Percentiles rank a stretch among this genome's conserved stretches.
Evolutionary conservation across 2,797 vertebrate genomes (phyloP).

Genomic region (Catharus ustulatus): DNA sequence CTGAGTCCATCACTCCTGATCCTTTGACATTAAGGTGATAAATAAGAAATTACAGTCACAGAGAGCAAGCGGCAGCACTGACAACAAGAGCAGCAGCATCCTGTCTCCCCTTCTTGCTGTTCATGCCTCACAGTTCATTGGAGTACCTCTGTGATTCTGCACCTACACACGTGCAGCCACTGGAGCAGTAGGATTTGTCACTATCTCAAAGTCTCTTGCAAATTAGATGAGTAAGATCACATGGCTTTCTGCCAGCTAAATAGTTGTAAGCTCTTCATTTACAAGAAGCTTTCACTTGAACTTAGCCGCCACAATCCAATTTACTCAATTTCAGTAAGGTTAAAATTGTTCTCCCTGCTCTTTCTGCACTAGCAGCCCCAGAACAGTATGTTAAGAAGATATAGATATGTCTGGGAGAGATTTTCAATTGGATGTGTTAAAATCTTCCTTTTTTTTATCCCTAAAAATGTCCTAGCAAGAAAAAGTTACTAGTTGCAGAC

Average conservation of each 20-base stretch:
- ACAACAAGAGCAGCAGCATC: background rate
- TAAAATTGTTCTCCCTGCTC: slow-evolving; percentile 23
- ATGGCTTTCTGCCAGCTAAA: slow-evolving; percentile 43
- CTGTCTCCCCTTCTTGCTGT: background rate
- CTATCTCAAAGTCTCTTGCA: background rate
- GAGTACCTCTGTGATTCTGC: background rate
- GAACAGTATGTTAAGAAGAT: background rate
- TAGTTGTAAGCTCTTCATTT: slow-evolving; percentile 56
- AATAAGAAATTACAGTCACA: background rate
- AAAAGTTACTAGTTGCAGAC: slow-evolving; percentile 3
- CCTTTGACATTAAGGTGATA: background rate
- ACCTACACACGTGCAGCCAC: background rate
- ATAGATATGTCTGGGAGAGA: background rate
- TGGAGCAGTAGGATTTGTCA: background rate
- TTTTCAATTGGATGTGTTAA: background rate
- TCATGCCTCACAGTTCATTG: background rate
- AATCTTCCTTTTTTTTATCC: background rate
- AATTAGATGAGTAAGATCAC: slow-evolving; percentile 27
- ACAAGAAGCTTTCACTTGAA: slow-evolving; percentile 68
- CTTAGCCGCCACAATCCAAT: slow-evolving; percentile 39
- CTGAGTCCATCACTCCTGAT: background rate
- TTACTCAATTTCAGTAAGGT: slow-evolving; percentile 25
- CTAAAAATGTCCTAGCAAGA: background rate
- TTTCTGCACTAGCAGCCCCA: background rate
- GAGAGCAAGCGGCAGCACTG: background rate